Evolutionary conservation across 2,113 vertebrate species (phyloP).

Genomic region (Xiphophorus maculatus): DNA sequence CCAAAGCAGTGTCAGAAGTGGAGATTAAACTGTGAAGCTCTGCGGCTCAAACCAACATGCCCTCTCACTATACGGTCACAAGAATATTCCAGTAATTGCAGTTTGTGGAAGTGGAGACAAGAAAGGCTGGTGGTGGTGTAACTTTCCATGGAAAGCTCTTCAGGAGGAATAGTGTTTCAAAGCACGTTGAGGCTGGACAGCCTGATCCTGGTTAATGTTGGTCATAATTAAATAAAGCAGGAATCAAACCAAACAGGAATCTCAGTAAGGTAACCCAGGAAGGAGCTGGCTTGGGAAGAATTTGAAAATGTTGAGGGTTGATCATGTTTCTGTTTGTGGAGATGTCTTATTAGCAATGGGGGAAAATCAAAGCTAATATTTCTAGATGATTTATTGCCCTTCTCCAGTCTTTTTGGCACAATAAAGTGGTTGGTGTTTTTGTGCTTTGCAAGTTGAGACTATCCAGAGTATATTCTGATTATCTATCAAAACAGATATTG

Average conservation of each 20-base stretch:
- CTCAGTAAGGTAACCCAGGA: constrained; percentile 37
- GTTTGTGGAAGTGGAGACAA: constrained; percentile 26
- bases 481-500: constrained; percentile 22
- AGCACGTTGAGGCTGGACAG: constrained; percentile 46
- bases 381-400: constrained; percentile 50
- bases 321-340: constrained; percentile 64
- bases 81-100: constrained; percentile 32
- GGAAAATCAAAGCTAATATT: constrained; percentile 35
- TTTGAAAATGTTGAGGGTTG: constrained; percentile 22
- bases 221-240: constrained; percentile 66
- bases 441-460: constrained; percentile 6
- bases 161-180: constrained; percentile 37
- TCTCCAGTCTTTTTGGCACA: constrained; percentile 30
- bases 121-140: constrained; percentile 26
- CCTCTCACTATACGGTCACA: constrained; percentile 27
- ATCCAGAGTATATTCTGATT: constrained; percentile 23
- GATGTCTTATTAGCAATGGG: constrained; percentile 46
- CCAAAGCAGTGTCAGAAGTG: constrained; percentile 36
- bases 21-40: constrained; percentile 37
- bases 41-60: constrained; percentile 33
- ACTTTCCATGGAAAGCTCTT: constrained; percentile 38
- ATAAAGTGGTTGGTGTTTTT: constrained; percentile 9
- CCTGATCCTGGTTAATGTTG: constrained; percentile 65
- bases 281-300: constrained; percentile 33
- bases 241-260: constrained; percentile 50